Percentiles rank a stretch among this genome's conserved stretches.
Conservation (phyloP, 2,113 vertebrate genomes). For the Dipodomys stephensi region DNA sequence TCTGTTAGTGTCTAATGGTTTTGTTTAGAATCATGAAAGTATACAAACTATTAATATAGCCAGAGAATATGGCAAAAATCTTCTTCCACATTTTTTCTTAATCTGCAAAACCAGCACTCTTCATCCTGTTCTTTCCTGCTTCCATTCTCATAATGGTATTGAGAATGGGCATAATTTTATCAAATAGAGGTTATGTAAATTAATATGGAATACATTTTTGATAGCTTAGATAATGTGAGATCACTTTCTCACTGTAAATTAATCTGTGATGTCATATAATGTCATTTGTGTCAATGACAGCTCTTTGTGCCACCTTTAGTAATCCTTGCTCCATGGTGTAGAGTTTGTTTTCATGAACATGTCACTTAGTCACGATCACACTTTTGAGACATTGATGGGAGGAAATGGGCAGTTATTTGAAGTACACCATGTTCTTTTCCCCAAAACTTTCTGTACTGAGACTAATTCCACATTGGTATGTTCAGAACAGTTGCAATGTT, state of each 20-base stretch:
- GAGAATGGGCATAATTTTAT: slow-evolving; percentile 49
- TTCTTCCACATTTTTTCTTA: slow-evolving; percentile 67
- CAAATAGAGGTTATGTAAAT: slow-evolving; percentile 47
- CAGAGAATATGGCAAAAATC: slow-evolving; percentile 54
- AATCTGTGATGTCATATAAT: slow-evolving; percentile 26
- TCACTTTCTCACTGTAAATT: slow-evolving; percentile 43
- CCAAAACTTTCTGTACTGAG: slow-evolving; percentile 30
- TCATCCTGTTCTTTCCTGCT: slow-evolving; percentile 40
- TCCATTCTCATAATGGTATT: slow-evolving; percentile 54
- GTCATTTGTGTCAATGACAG: slow-evolving; percentile 39
- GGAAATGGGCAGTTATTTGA: not conserved
- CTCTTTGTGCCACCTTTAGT: slow-evolving; percentile 35
- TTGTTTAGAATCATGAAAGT: slow-evolving; percentile 39
- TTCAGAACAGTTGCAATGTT: not conserved
- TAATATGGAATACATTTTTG: slow-evolving; percentile 46
- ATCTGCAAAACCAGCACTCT: slow-evolving; percentile 67
- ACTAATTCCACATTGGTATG: not conserved
- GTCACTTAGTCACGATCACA: not conserved
- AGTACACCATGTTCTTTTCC: slow-evolving; percentile 18
- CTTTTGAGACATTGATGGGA: slow-evolving; percentile 49
- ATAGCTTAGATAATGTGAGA: slow-evolving; percentile 54
- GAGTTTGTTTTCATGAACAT: slow-evolving; percentile 58
- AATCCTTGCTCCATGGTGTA: not conserved
- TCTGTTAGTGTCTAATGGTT: slow-evolving; percentile 59
- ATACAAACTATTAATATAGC: slow-evolving; percentile 56